Base-by-base conservation (phyloP, 2,888 invertebrate species). In the Adelphocoris suturalis region DNA sequence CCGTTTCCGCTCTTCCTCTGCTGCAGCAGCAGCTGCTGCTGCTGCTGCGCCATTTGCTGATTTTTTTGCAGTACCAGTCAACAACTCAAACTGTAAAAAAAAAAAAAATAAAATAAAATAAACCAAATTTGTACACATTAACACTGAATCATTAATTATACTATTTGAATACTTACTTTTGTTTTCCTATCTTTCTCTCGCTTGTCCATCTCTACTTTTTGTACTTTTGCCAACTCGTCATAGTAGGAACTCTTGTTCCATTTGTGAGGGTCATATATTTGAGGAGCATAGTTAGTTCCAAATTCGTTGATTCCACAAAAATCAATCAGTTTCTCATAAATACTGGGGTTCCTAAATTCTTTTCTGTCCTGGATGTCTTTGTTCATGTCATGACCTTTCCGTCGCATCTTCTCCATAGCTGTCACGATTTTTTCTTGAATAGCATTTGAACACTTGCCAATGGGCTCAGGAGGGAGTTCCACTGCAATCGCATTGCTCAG, bases 271-370 rank as follows among this genome's bases (percentile, higher is more conserved):
- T 99, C 98, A 93, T 98, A 99, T 86, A 98, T 96, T 92, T 98
- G 97, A 89, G 97, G 97, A 0, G 98, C 97, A 94, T 98, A 99
- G 94, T 99, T 99, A 48, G 99, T 98, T 89, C 99, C 99, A 92
- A 98, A 95, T 93, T 99, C 99, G 94, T 99, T 98, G 90, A 99
- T 97, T 92, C 96, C 96, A 94, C 98, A 98, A 94, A 96, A 98
- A 92, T 98, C 97, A 92, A 99, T 98, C 0, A 99, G 94, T 93
- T 99, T 99, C 93, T 99, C 99, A 94, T 99, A 99, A 92, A 99
- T 99, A 93, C 99, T 98, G 0, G 99, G 99, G 94, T 99, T 99
- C 87, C 99, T 95, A 93, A 99, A 99, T 93, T 97, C 97, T 93
- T 99, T 99, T 91, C 97, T 95, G 92, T 96, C 96, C 93, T 99